phyloP scores from a whole-genome alignment of 2,797 vertebrate species.

The Loriculus beryllinus region DNA sequence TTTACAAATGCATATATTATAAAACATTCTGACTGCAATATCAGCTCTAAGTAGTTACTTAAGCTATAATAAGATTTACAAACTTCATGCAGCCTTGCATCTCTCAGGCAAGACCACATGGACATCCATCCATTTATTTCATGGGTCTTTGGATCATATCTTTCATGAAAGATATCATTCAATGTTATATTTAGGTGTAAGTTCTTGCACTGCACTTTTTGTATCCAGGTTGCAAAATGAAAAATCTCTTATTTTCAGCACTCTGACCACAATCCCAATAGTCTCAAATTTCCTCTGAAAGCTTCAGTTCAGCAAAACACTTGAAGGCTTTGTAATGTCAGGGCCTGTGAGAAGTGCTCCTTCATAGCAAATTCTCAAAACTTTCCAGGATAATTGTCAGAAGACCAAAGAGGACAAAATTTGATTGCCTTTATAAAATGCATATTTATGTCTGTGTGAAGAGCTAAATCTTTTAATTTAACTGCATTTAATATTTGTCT shows the following conservation, averaged over 20 bases:
- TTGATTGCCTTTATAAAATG: neutral
- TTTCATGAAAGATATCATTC: neutral
- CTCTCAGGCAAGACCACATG: neutral
- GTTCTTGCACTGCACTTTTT: neutral
- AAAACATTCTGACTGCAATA: constrained; percentile 15
- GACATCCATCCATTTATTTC: neutral
- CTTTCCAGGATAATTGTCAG: neutral
- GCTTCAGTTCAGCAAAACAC: neutral
- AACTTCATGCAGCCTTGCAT: neutral
- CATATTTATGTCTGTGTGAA: constrained; percentile 2
- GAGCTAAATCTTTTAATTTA: constrained; percentile 31
- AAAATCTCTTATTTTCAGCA: neutral
- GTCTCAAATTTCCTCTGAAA: neutral
- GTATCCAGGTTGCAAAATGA: neutral
- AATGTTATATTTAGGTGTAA: neutral
- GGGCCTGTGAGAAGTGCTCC: neutral
- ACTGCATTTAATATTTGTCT: constrained; percentile 37
- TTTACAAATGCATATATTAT: neutral
- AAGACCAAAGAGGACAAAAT: neutral
- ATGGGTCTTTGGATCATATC: neutral
- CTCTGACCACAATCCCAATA: neutral
- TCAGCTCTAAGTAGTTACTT: neutral
- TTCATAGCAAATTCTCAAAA: neutral
- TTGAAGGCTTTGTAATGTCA: neutral
- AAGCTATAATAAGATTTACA: constrained; percentile 19